Evolutionary conservation across 30 jellyfish, hydroid and myxozoan genomes (phyloP), one percentile per base, ranked within the genome.

Genomic region (Aurelia sp.): DNA sequence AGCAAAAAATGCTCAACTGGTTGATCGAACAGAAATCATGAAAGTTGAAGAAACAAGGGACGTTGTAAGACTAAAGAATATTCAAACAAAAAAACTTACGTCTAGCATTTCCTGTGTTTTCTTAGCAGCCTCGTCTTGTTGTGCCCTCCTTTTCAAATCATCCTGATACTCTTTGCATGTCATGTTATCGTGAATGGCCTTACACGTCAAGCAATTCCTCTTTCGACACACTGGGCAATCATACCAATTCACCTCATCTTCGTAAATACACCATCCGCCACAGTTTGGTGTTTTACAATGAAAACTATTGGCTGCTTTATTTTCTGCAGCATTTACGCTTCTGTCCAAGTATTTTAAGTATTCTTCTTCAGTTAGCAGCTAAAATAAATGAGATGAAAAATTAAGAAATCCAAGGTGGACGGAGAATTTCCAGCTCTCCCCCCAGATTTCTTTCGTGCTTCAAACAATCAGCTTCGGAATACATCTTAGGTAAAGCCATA

Each of bases 81-180:
- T 44, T n/a, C 22, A 52, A 52, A 11, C 13, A 48, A 48, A 15
- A 15, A 8, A 22, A 60, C 87, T 13, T 71, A 92, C 98, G 86
- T 92, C 97, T 16, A 92, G 81, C 97, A 87, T 80, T 48, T 87
- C 78, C 41, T 92, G 98, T 10, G 98, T 92, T 75, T 73, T 86
- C 68, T 71, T 72, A 5, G 98, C 98, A 58, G 94, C 95, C 15
- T 72, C 97, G 35, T 92, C 98, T 74, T 87, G 77, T 8, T 63
- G 79, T 13, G 98, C 89, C 78, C 92, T 73, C 55, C 77, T 76
- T 41, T 80, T 87, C 71, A 92, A 64, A 41, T 92, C 98, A 80
- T 92, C 98, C 82, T 92, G 98, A 69, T 92, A 92, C 57, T 92
- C 92, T 60, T 92, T 65, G 82, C 98, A 92, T 6, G 97, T 92